Percentiles rank a stretch among this genome's conserved stretches.
These are phyloP conservation scores for Ceramica pisi DNA, from an alignment of 2,888 invertebrate species.

Conservation along the genomic window DNA sequence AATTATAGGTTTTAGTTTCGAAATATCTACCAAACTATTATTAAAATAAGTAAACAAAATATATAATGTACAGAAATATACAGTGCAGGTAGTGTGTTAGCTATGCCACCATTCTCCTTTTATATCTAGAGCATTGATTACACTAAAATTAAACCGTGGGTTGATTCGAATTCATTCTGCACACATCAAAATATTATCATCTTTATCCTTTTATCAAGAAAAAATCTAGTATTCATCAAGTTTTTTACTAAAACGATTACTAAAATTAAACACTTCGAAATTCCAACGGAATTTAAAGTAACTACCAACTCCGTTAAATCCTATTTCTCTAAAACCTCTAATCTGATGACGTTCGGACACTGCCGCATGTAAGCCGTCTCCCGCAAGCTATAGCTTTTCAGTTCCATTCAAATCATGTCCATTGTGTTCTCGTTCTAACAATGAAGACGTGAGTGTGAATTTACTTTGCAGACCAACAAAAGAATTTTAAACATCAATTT, in stretches of 20 bases:
- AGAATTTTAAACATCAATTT: conserved; percentile 51
- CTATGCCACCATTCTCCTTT: no score
- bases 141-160: no score
- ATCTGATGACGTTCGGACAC: conserved; percentile 43
- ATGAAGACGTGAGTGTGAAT: conserved; percentile 46
- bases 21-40: neutral
- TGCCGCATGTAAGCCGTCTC: conserved; percentile 40
- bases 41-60: no score
- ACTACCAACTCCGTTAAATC: conserved; percentile 12
- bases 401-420: conserved; percentile 47
- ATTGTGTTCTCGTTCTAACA: conserved; percentile 42
- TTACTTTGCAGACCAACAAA: conserved; percentile 31
- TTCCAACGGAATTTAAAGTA: neutral
- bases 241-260: neutral
- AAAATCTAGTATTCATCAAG: neutral
- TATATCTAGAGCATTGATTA: no score
- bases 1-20: neutral
- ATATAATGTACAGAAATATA: no score
- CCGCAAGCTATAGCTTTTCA: conserved; percentile 38
- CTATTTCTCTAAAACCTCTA: conserved; percentile 22
- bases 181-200: neutral
- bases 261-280: no score
- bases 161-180: no score
- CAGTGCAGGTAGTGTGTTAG: no score
- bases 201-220: neutral